Evolutionary conservation across 2,797 vertebrate genomes (phyloP).

Genomic region (Mus spretus): DNA sequence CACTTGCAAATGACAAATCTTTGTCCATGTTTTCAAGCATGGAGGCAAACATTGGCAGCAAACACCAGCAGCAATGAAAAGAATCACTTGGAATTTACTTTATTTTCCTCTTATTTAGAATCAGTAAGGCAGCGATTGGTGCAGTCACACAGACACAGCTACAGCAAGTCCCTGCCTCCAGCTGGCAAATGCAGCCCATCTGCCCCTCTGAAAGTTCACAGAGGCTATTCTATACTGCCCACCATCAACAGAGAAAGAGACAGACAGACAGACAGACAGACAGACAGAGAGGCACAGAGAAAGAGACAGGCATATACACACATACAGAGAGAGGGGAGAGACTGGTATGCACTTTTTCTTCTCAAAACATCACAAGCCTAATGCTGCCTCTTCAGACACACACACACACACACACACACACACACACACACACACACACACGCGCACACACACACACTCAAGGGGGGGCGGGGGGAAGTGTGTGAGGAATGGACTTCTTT

Average conservation of each 20-base stretch:
- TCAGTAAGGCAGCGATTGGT: slow-evolving; percentile 31
- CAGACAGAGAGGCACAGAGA: neutral
- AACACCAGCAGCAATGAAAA: slow-evolving; percentile 60
- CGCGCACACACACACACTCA: neutral
- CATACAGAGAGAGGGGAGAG: too few relatives aligned
- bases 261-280: neutral
- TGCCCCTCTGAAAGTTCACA: neutral
- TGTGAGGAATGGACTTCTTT: neutral
- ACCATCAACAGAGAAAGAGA: neutral
- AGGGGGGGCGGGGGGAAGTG: too few relatives aligned
- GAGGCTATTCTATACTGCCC: neutral
- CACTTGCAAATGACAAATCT: slow-evolving; percentile 70
- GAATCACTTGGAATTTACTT: slow-evolving; percentile 75
- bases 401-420: neutral
- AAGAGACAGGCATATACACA: neutral
- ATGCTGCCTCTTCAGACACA: neutral
- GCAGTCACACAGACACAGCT: neutral
- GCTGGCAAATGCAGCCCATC: neutral
- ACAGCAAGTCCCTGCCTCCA: neutral
- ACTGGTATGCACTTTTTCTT: neutral
- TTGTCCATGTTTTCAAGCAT: slow-evolving; percentile 78
- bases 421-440: neutral
- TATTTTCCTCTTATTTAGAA: slow-evolving; percentile 64
- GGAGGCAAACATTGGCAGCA: slow-evolving; percentile 79
- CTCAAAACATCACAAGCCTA: neutral